phyloP scores from a whole-genome alignment of 2,797 vertebrate species.

The Chaenodraco wilsoni region DNA sequence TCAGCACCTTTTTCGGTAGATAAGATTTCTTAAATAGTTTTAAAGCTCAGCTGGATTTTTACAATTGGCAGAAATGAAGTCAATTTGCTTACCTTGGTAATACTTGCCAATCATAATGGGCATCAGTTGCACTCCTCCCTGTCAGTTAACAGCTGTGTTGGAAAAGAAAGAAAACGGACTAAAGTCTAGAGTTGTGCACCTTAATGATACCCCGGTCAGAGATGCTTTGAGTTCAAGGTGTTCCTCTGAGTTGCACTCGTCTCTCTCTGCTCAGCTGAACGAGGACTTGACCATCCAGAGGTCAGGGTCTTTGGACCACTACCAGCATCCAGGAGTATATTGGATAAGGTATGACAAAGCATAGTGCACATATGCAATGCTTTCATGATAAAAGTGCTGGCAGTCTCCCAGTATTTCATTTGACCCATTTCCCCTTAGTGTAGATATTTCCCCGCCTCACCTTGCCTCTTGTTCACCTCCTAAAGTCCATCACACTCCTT shows the following conservation, averaged over 20 bases:
- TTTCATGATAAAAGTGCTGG: conserved; percentile 95
- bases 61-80: not conserved
- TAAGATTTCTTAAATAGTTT: conserved; percentile 5
- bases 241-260: conserved; percentile 91
- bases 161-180: too few relatives aligned
- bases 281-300: conserved; percentile 95
- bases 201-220: conserved; percentile 40
- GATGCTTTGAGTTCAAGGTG: conserved; percentile 75
- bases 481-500: conserved; percentile 74
- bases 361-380: conserved; percentile 89
- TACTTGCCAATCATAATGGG: not conserved
- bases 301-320: conserved; percentile 97
- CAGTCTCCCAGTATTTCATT: conserved; percentile 84
- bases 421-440: conserved; percentile 86
- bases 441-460: conserved; percentile 72
- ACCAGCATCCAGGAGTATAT: conserved; percentile 95
- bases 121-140: not conserved
- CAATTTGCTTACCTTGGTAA: too few relatives aligned
- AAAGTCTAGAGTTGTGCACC: conserved; percentile 22
- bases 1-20: conserved; percentile 83
- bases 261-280: conserved; percentile 96
- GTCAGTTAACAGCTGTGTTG: conserved; percentile 8
- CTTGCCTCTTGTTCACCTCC: conserved; percentile 21
- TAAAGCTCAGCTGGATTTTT: conserved; percentile 21
- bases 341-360: conserved; percentile 97